A percentile compares a stretch with the other conserved stretches of the same genome.
These are phyloP conservation scores for Sebastes flavidus DNA, from an alignment of 2,797 vertebrate genomes.

Conservation along the genomic window DNA sequence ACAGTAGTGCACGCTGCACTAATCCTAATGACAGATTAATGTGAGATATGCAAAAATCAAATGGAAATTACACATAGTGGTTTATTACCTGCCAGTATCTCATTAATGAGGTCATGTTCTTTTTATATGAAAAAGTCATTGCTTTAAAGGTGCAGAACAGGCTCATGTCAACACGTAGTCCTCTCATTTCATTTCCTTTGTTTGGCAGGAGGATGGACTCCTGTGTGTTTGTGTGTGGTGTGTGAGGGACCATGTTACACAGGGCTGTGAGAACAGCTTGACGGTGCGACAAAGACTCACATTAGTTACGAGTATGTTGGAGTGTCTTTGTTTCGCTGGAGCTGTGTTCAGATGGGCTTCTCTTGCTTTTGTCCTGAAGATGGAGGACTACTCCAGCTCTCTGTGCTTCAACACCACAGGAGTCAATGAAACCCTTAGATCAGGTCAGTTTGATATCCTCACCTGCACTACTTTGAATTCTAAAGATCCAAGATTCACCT, in stretches of 20 bases:
- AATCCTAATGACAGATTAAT: too few species aligned
- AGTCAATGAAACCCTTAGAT: slow-evolving; percentile 45
- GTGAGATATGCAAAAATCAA: too few species aligned
- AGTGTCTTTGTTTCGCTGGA: slow-evolving; percentile 90
- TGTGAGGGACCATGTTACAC: too few species aligned
- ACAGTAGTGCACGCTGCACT: too few species aligned
- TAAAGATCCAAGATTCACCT: too few species aligned
- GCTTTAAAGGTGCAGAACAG: background rate
- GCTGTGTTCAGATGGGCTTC: slow-evolving; percentile 73
- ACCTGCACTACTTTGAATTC: too few species aligned
- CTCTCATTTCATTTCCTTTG: background rate
- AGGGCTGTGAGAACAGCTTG: slow-evolving; percentile 1
- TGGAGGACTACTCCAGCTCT: slow-evolving; percentile 83
- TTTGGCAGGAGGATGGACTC: background rate
- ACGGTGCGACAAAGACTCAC: slow-evolving; percentile 79
- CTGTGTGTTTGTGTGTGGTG: too few species aligned
- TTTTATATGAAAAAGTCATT: too few species aligned
- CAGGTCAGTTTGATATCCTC: background rate
- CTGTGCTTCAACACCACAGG: slow-evolving; percentile 80
- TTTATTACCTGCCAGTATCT: too few species aligned
- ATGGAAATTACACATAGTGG: too few species aligned
- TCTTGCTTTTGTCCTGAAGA: slow-evolving; percentile 87
- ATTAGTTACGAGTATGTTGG: slow-evolving; percentile 86
- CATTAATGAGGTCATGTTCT: too few species aligned
- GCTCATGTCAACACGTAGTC: background rate